Percentiles rank a stretch among this genome's conserved stretches.
phyloP scores from a whole-genome alignment of 92 coral and sea anemone species.

The Heteractis magnifica region DNA sequence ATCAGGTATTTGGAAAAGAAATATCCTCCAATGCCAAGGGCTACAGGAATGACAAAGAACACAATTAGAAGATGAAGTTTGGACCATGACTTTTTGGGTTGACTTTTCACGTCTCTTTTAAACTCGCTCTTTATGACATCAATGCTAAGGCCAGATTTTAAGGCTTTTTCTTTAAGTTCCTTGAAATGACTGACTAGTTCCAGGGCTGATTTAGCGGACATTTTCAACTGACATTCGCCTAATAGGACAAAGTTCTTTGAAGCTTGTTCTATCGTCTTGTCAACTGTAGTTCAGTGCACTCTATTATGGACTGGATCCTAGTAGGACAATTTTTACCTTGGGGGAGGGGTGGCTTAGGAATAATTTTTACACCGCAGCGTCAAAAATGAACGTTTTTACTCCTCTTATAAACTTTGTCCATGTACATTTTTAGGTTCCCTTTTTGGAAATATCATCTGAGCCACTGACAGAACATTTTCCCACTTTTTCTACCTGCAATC shows the following conservation, averaged over 20 bases:
- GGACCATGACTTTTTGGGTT: constrained; percentile 10
- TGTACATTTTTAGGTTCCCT: no score
- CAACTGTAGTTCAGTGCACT: background rate
- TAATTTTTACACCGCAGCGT: background rate
- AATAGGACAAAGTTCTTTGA: background rate
- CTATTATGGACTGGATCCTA: background rate
- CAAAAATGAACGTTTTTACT: no score
- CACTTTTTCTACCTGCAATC: no score
- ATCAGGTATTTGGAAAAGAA: constrained; percentile 30
- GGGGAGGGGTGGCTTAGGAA: background rate
- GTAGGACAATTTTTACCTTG: background rate
- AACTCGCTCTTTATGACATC: constrained; percentile 61
- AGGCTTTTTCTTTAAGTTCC: constrained; percentile 65
- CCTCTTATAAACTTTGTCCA: no score
- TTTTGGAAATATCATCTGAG: no score
- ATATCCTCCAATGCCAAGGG: constrained; percentile 60
- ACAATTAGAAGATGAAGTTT: constrained; percentile 31
- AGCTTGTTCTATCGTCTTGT: background rate
- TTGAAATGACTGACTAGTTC: constrained; percentile 56
- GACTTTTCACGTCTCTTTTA: constrained; percentile 44
- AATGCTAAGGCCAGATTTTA: constrained; percentile 45
- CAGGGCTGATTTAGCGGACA: constrained; percentile 38
- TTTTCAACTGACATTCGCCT: constrained; percentile 11
- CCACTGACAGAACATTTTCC: no score
- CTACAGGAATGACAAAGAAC: constrained; percentile 62